Percentiles rank a stretch among this genome's conserved stretches.
Evolutionary conservation across 2,797 vertebrate genomes (phyloP).

Genomic region (Hydrocynus forskahlii): DNA sequence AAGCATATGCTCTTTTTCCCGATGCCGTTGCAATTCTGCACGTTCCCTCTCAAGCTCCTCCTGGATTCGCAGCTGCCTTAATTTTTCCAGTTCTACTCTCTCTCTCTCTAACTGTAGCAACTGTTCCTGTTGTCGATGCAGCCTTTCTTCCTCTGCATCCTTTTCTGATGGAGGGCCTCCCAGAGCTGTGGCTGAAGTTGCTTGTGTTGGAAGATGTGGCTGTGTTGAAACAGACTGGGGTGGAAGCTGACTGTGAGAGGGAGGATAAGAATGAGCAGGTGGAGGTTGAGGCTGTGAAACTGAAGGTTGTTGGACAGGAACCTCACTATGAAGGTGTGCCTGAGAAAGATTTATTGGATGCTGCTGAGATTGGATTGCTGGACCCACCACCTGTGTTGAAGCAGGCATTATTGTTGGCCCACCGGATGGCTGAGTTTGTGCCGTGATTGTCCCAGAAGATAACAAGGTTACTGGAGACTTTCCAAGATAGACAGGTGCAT

Average conservation of each 20-base stretch:
- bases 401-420: conserved; percentile 33
- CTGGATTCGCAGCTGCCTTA: conserved; percentile 91
- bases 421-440: conserved; percentile 44
- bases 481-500: conserved; percentile 91
- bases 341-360: conserved; percentile 81
- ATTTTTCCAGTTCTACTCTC: conserved; percentile 92
- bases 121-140: conserved; percentile 94
- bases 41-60: conserved; percentile 95
- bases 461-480: conserved; percentile 77
- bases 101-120: conserved; percentile 94
- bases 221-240: conserved; percentile 56
- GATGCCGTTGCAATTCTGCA: conserved; percentile 89
- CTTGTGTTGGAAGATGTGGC: conserved; percentile 47
- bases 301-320: conserved; percentile 44
- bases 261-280: conserved; percentile 63
- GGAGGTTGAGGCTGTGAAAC: conserved; percentile 33
- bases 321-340: conserved; percentile 71
- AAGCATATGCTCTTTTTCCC: conserved; percentile 95
- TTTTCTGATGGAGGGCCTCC: conserved; percentile 72
- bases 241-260: conserved; percentile 56
- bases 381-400: conserved; percentile 60
- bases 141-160: conserved; percentile 89
- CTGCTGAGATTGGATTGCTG: conserved; percentile 66
- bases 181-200: conserved; percentile 7
- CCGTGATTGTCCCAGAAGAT: conserved; percentile 46